Evolutionary conservation across 1,140 invertebrate genomes (phyloP), one percentile per base, ranked within the genome.

Genomic region (Cydia strobilella): DNA sequence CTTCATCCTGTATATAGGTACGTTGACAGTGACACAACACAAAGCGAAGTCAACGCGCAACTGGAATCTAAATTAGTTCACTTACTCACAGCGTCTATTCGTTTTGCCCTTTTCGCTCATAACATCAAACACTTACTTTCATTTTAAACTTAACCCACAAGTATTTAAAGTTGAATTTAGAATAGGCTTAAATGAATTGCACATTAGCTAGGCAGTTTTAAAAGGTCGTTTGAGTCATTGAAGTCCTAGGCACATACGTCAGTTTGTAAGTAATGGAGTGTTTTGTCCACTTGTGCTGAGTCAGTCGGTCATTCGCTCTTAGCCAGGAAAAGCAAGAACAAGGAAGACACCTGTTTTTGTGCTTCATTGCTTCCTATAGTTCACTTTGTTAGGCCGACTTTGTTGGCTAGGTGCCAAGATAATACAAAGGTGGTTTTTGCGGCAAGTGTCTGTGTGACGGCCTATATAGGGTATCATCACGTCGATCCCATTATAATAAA

Each of bases 341-440:
- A 59, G 54, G 54, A 59, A 59, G 54, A 23, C 54, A 59, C 54
- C 54, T 59, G 54, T 59, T 59, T 59, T 59, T 59, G 54, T 59
- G 54, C 54, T 59, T 59, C n/a, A 54, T 9, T 23, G 54, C 18
- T 59, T 59, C 20, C 54, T 59, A 51, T 59, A 59, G 20, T 23
- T 20, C 54, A 59, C 54, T 59, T 59, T 59, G 54, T 59, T 59
- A 59, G 54, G 20, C 9, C 54, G 54, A 59, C 23, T 59, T 23
- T 20, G 7, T 59, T 59, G 54, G 54, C 20, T 12, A 23, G 54
- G 54, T 59, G 54, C 54, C 54, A 59, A 51, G 48, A 51, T 23
- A 59, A 59, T 12, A 59, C 54, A 23, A 59, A 23, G 20, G 54
- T 23, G 9, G 54, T 59, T 59, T 59, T 59, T 59, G 20, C 54